phyloP scores from a whole-genome alignment of 2,888 invertebrate genomes.

The Xanthorhoe spadicearia region DNA sequence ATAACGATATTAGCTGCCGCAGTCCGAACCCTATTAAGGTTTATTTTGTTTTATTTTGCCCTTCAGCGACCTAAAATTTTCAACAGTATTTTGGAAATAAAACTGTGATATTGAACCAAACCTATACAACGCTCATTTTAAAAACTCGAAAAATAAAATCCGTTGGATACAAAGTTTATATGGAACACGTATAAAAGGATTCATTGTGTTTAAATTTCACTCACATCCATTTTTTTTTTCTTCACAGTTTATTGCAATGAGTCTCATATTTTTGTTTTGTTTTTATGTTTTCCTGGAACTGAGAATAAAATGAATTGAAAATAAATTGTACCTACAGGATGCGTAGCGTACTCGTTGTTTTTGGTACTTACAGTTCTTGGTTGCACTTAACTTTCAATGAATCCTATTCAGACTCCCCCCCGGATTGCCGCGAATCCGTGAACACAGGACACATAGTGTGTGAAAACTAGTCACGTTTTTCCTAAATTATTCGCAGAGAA shows the following conservation, averaged over 20 bases:
- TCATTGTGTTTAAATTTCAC: background rate
- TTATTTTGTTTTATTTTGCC: constrained; percentile 23
- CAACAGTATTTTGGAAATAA: constrained; percentile 13
- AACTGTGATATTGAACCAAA: constrained; percentile 18
- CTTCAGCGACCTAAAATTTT: constrained; percentile 19
- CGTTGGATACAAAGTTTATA: constrained; percentile 4
- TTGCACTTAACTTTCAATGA: too few relatives aligned
- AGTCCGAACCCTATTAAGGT: constrained; percentile 20
- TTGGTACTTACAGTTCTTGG: too few relatives aligned
- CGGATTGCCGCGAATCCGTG: too few relatives aligned
- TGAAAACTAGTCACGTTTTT: too few relatives aligned
- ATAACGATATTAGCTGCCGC: constrained; percentile 30
- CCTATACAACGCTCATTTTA: constrained; percentile 6
- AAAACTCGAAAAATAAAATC: constrained; percentile 12
- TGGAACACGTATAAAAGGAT: constrained; percentile 13
- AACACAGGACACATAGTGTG: too few relatives aligned
- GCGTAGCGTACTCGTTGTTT: too few relatives aligned
- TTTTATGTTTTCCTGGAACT: background rate
- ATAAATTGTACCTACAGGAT: too few relatives aligned
- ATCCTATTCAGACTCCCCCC: too few relatives aligned
- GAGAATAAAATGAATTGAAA: background rate
- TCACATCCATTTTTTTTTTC: background rate
- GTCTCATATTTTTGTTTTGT: background rate
- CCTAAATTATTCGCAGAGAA: too few relatives aligned
- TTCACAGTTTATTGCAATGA: background rate